Evolutionary conservation across 2,888 invertebrate genomes (phyloP).

Genomic region (Lutraria lutraria): DNA sequence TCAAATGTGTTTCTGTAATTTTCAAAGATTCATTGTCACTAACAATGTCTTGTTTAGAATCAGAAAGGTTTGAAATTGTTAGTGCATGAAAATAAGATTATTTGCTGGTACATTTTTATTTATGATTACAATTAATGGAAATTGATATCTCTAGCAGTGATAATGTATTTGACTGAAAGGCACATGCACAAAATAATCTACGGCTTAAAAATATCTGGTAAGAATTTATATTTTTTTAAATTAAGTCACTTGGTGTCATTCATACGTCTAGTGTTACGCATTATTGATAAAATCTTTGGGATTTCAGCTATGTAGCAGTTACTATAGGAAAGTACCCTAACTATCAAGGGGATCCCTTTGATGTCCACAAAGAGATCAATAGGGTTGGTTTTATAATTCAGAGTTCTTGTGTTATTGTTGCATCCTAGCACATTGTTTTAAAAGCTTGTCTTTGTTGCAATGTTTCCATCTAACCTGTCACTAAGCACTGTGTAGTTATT

Average conservation of each 20-base stretch:
- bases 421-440: neutral
- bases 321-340: conserved; percentile 85
- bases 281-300: conserved; percentile 10
- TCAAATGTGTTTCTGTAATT: neutral
- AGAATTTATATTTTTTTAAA: too few species aligned
- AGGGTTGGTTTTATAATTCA: conserved; percentile 78
- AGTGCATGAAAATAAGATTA: neutral
- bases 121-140: neutral
- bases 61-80: neutral
- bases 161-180: neutral
- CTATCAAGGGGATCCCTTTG: conserved; percentile 84
- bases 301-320: conserved; percentile 84
- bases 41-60: neutral
- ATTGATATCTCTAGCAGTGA: neutral
- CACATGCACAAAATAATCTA: neutral
- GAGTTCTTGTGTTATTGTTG: neutral
- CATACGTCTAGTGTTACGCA: neutral
- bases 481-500: neutral
- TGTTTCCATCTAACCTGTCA: neutral
- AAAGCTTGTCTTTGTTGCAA: neutral
- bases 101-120: neutral
- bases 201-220: too few species aligned
- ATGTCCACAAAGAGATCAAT: conserved; percentile 80
- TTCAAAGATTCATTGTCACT: neutral
- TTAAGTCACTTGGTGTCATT: neutral